Percentiles rank a stretch among this genome's conserved stretches.
These are phyloP conservation scores for Cotesia typhae DNA, from an alignment of 1,140 invertebrate genomes.

Conservation along the genomic window DNA sequence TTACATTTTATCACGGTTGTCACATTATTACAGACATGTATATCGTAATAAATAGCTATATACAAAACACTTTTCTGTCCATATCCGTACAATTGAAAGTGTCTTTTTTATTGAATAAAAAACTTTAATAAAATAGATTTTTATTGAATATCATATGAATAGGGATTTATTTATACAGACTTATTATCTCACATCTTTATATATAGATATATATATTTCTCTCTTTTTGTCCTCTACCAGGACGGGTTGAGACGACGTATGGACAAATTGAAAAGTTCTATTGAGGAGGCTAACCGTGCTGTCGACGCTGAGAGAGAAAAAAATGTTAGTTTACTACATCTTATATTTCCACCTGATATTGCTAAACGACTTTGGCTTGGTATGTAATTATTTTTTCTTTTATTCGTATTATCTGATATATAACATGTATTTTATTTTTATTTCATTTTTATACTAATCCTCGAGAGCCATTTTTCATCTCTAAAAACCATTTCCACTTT, in stretches of 20 bases:
- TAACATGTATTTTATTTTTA: too few relatives aligned
- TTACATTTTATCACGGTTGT: background rate
- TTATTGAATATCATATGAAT: conserved; percentile 20
- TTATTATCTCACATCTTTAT: conserved; percentile 18
- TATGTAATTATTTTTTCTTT: conserved; percentile 57
- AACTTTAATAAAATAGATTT: conserved; percentile 14
- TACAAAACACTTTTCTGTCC: background rate
- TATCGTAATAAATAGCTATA: background rate
- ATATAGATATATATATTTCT: background rate
- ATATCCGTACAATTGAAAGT: background rate
- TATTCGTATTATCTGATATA: too few relatives aligned
- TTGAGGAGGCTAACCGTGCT: conserved; percentile 89
- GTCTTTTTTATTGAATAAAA: too few relatives aligned
- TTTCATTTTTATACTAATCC: too few relatives aligned
- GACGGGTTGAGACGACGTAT: conserved; percentile 92
- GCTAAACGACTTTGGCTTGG: conserved; percentile 91
- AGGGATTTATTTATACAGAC: conserved; percentile 1
- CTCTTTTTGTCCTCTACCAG: conserved; percentile 63
- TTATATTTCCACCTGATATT: conserved; percentile 94
- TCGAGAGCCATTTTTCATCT: too few relatives aligned
- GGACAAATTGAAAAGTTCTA: conserved; percentile 94
- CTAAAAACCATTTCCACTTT: too few relatives aligned
- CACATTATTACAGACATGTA: background rate
- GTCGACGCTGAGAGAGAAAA: conserved; percentile 94
- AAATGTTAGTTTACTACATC: conserved; percentile 91